Percentiles rank a stretch among this genome's conserved stretches.
Evolutionary conservation across 1,140 invertebrate genomes (phyloP).

Genomic region (Aphis gossypii): DNA sequence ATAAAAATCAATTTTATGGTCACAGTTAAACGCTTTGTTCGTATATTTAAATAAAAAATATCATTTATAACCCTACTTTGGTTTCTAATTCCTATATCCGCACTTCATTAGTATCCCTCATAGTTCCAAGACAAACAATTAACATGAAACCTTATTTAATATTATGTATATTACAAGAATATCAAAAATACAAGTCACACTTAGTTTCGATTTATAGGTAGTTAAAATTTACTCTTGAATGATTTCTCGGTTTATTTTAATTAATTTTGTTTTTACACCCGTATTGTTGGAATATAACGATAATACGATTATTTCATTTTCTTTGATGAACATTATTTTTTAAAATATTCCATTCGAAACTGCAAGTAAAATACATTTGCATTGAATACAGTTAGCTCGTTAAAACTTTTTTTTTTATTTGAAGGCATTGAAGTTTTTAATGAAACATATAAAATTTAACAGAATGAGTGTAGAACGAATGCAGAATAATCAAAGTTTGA

Average conservation of each 20-base stretch:
- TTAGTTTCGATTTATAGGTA: background rate
- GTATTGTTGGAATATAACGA: background rate
- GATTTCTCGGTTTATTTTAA: background rate
- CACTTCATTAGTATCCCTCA: background rate
- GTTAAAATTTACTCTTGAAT: background rate
- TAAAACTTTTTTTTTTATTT: slow-evolving; percentile 33
- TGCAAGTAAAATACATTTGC: background rate
- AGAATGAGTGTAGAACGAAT: background rate
- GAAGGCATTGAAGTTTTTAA: background rate
- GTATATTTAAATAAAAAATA: background rate
- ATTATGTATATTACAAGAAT: background rate
- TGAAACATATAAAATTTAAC: background rate
- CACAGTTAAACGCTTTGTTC: background rate
- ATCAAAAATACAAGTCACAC: background rate
- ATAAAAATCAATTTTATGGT: background rate
- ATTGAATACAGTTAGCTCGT: background rate
- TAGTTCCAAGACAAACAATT: background rate
- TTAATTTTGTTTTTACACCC: slow-evolving; percentile 23
- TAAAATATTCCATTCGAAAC: background rate
- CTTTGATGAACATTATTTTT: background rate
- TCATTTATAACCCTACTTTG: background rate
- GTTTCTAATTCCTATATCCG: background rate
- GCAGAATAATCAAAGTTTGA: background rate
- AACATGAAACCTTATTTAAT: background rate
- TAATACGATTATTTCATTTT: background rate